Base-by-base conservation (phyloP, 2,888 invertebrate species). In the Melanophora roralis region DNA sequence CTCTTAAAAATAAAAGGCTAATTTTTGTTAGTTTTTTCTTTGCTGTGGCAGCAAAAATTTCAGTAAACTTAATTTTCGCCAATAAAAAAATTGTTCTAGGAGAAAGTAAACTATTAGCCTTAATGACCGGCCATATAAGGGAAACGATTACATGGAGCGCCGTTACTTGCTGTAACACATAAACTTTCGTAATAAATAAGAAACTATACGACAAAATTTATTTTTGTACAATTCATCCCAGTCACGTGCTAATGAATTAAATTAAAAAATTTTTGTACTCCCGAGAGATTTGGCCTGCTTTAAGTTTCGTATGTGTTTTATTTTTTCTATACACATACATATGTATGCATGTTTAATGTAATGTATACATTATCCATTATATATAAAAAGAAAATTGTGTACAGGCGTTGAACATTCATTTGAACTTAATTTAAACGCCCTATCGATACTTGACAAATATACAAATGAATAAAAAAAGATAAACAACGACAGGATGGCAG, bases 231-330 rank as follows among this genome's bases (percentile, higher is more conserved):
- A 43, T 67, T 51, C 16, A 59, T 64, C 64, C 49, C 69, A 73
- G 80, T 77, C 80, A 80, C 80, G 80, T 80, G 80, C 76, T 76
- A 80, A 76, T 76, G 80, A 80, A 80, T 80, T 80, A 80, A 80
- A 80, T 80, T 80, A 80, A 80, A 53, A 72, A 76, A 80, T 80
- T 80, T 80, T 64, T 27, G 57, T 68, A 73, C 60, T 80, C 76
- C 72, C 80, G 45, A 45, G 76, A 77, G 57, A 64, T 77, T 73
- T 68, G 68, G 67, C 75, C 51, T 67, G 65, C 36, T 45, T 57
- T 64, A 77, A 57, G 38, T 64, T 69, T 34, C 43, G 38, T 76
- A 57, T 68, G 45, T 40, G 19, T 36, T 8, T n/a, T 16, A 16
- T 55, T 49, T 51, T 36, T 38, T 47, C 5, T 5, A n/a, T n/a